A percentile compares a stretch with the other conserved stretches of the same genome.
phyloP scores from a whole-genome alignment of 2,888 invertebrate genomes.

The Piscicola geometra region DNA sequence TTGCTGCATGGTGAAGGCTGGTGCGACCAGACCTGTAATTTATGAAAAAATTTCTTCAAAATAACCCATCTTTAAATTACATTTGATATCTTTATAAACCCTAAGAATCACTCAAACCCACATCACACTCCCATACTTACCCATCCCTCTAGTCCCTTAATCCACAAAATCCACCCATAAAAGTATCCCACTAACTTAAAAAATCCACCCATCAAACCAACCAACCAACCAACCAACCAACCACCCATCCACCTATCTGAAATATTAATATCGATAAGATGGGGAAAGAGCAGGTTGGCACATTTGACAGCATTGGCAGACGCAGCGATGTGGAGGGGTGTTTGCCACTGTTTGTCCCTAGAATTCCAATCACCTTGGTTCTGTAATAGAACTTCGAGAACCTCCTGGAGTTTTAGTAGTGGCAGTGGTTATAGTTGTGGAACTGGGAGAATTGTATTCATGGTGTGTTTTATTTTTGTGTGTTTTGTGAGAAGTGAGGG shows the following conservation, averaged over 20 bases:
- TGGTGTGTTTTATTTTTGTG: neutral
- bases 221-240: neutral
- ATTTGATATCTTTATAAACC: no score
- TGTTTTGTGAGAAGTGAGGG: neutral
- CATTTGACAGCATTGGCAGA: constrained; percentile 64
- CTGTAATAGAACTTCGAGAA: constrained; percentile 59
- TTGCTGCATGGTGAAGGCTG: constrained; percentile 65
- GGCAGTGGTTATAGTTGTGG: no score
- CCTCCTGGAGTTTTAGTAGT: constrained; percentile 46
- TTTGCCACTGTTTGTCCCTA: constrained; percentile 65
- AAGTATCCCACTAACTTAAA: no score
- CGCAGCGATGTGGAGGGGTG: constrained; percentile 62
- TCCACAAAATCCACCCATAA: no score
- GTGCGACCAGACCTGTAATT: constrained; percentile 61
- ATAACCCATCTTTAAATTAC: no score
- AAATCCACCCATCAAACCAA: neutral
- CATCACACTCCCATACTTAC: no score
- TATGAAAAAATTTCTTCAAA: no score
- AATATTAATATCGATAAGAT: constrained; percentile 58
- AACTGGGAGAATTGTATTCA: no score
- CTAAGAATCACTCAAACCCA: no score
- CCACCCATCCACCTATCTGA: constrained; percentile 53
- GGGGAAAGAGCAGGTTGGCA: constrained; percentile 59
- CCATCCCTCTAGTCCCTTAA: no score
- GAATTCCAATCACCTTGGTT: constrained; percentile 63